Evolutionary conservation across 1,140 invertebrate species (phyloP), one percentile per base, ranked within the genome.

Genomic region (Euborellia annulipes): DNA sequence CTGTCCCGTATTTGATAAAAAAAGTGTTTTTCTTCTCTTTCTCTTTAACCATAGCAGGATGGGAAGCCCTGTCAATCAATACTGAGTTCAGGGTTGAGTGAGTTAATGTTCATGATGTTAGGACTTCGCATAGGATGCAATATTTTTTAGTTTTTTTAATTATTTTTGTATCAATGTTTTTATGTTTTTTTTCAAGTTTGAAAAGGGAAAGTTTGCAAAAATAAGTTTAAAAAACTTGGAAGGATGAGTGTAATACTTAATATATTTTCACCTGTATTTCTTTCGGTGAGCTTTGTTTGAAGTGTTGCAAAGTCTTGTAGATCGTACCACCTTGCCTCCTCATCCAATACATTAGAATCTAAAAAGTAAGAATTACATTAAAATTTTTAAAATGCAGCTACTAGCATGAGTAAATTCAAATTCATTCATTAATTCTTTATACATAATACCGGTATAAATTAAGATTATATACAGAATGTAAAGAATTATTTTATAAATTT

Each of bases 311-410:
- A 53, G 20, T 59, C 56, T 50, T 62, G 61, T n/a, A 74, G 56
- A 1, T 60, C 59, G 51, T 71, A 73, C 63, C 67, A 72, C 44
- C 69, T 65, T 18, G 72, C 63, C 46, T 67, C 61, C 55, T 72
- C 70, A 50, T 73, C 68, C 42, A 73, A 53, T 30, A 67, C 60
- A 11, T 55, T 58, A 13, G 60, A 55, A 46, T 71, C 70, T 71
- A 55, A 46, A 54, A 53, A 20, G n/a, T 39, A 27, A 27, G 11
- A 27, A 27, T 4, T 6, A 11, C 23, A 27, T 27, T 6, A 11
- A 27, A 6, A 4, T 27, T 27, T 27, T 27, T 11, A 27, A 27
- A 27, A 27, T 27, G 23, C 23, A 27, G 11, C 23, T 6, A 27
- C 11, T 27, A 27, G 23, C 23, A 11, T 6, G 4, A 27, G 23